phyloP scores from a whole-genome alignment of 2,888 invertebrate species.

The Taenaris catops region DNA sequence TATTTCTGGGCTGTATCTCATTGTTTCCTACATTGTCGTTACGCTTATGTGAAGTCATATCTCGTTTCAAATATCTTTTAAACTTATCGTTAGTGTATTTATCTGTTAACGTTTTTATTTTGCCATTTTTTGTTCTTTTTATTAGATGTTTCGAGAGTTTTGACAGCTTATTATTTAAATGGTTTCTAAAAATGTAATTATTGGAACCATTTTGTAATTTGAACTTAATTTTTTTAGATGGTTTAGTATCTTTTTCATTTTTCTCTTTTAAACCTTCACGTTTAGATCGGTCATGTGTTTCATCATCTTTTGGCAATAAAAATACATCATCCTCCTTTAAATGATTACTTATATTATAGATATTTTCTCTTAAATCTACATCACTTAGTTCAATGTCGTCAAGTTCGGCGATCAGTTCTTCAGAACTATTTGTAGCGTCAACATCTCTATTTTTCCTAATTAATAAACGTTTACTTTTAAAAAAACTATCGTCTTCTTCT shows the following conservation, averaged over 20 bases:
- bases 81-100: constrained; percentile 11
- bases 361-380: constrained; percentile 33
- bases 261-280: constrained; percentile 32
- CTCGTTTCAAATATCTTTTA: constrained; percentile 11
- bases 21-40: constrained; percentile 1
- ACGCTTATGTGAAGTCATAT: neutral
- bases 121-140: constrained; percentile 9
- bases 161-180: constrained; percentile 6
- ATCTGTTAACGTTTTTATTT: constrained; percentile 9
- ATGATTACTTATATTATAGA: constrained; percentile 40
- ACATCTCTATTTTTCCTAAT: constrained; percentile 18
- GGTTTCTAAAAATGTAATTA: constrained; percentile 7
- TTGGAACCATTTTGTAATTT: constrained; percentile 24
- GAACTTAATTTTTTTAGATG: constrained; percentile 23
- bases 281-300: constrained; percentile 27
- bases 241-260: constrained; percentile 17
- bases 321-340: constrained; percentile 27
- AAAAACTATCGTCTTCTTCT: constrained; percentile 23
- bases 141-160: constrained; percentile 11
- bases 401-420: constrained; percentile 26
- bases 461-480: constrained; percentile 39
- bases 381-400: constrained; percentile 29
- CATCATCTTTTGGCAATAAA: neutral
- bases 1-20: neutral
- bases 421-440: neutral